Conservation (phyloP, 2,888 invertebrate species). For the Amphiduros pacificus region DNA sequence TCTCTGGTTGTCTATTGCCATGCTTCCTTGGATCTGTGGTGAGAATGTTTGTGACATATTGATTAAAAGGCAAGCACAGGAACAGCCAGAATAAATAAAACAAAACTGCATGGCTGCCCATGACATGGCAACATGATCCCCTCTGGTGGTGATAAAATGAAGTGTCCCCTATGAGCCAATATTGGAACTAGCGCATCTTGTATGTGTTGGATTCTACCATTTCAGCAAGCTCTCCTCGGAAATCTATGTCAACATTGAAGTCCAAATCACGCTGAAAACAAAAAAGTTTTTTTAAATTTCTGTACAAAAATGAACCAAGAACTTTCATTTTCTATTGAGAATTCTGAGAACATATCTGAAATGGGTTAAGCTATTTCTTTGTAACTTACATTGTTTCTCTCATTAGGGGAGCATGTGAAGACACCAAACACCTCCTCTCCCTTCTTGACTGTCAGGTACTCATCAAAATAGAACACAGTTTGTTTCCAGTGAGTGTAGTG, state of each 20-base stretch:
- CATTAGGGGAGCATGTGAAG: constrained; percentile 94
- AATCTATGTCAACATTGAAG: constrained; percentile 88
- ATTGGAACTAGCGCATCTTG: constrained; percentile 63
- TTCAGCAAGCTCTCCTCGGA: constrained; percentile 69
- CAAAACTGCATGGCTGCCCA: too few relatives aligned
- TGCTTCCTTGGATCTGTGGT: too few relatives aligned
- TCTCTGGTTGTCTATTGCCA: too few relatives aligned
- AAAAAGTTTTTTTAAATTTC: constrained; percentile 12
- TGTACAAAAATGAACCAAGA: too few relatives aligned
- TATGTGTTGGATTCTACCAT: constrained; percentile 59
- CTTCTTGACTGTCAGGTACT: constrained; percentile 95
- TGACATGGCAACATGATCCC: too few relatives aligned
- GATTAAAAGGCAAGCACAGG: too few relatives aligned
- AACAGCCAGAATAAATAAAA: too few relatives aligned
- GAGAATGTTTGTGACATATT: too few relatives aligned
- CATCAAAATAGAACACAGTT: constrained; percentile 91
- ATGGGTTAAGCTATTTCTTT: not conserved
- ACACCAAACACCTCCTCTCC: constrained; percentile 87
- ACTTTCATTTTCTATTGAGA: too few relatives aligned
- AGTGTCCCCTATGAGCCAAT: too few relatives aligned
- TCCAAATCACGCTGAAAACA: constrained; percentile 81
- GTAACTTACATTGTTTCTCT: constrained; percentile 75
- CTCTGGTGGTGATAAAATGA: too few relatives aligned
- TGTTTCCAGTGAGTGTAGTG: constrained; percentile 99
- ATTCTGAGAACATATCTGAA: not conserved